A percentile compares a stretch with the other conserved stretches of the same genome.
Conservation (phyloP, 2,888 invertebrate genomes). For the Myathropa florea region DNA sequence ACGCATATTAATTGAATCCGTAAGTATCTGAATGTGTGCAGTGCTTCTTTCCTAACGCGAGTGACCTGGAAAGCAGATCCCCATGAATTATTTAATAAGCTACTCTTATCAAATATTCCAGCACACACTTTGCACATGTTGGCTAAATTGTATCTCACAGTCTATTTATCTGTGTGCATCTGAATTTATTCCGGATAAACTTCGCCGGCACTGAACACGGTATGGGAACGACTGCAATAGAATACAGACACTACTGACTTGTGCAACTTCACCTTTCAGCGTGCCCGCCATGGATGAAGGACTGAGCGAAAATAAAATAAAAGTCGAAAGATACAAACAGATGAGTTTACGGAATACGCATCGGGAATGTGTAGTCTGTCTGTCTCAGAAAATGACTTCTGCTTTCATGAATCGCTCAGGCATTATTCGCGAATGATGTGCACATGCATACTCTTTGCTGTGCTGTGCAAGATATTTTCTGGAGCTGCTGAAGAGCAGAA, state of each 20-base stretch:
- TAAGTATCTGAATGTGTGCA: no score
- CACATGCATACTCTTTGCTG: background rate
- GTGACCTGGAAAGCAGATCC: background rate
- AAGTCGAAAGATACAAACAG: background rate
- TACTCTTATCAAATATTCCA: slow-evolving; percentile 1
- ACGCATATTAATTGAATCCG: no score
- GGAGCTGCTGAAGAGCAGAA: background rate
- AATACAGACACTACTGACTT: slow-evolving; percentile 5
- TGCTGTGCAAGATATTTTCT: no score
- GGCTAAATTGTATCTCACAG: background rate
- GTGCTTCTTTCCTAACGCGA: background rate
- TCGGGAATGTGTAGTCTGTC: background rate
- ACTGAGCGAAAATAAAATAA: background rate
- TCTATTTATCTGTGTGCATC: background rate
- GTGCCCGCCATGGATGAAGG: background rate
- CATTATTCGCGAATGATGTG: slow-evolving; percentile 20
- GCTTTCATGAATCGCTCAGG: slow-evolving; percentile 6
- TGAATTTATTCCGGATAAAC: slow-evolving; percentile 25
- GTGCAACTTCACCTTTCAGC: slow-evolving; percentile 5
- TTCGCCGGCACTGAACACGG: background rate
- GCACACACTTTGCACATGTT: background rate
- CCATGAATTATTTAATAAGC: slow-evolving; percentile 25
- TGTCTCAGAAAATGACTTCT: background rate
- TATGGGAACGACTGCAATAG: slow-evolving; percentile 12
- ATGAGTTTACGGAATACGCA: background rate